Conservation (phyloP, 2,797 vertebrate species). For the Sphaeramia orbicularis region DNA sequence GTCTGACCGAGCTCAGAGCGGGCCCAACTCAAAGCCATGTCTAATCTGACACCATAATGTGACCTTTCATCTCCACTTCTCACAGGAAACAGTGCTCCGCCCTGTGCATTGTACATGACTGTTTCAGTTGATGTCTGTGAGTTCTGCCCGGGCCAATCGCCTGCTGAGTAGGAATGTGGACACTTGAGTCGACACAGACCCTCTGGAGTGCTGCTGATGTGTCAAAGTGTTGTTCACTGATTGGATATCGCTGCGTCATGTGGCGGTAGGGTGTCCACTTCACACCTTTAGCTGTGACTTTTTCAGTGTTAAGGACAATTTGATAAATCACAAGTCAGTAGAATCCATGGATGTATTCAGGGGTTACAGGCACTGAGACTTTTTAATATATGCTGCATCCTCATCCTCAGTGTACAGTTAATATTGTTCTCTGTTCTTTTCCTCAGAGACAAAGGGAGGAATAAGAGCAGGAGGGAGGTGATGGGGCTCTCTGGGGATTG, state of each 20-base stretch:
- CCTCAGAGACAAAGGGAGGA: constrained; percentile 51
- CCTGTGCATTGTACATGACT: constrained; percentile 41
- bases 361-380: constrained; percentile 48
- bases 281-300: constrained; percentile 73
- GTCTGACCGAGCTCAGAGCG: constrained; percentile 60
- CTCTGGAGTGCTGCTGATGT: constrained; percentile 76
- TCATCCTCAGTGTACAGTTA: constrained; percentile 49
- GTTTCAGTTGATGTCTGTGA: constrained; percentile 28
- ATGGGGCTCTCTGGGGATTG: constrained; percentile 69
- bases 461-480: constrained; percentile 40
- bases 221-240: constrained; percentile 71
- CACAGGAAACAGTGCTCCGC: constrained; percentile 66
- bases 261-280: constrained; percentile 71
- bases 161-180: constrained; percentile 67
- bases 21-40: constrained; percentile 64
- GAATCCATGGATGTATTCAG: constrained; percentile 44
- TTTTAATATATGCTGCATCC: constrained; percentile 56
- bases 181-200: constrained; percentile 67
- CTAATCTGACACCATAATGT: constrained; percentile 73
- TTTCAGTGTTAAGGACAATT: constrained; percentile 56
- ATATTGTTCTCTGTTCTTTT: constrained; percentile 57
- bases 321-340: constrained; percentile 60
- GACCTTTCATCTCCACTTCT: constrained; percentile 76
- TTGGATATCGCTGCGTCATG: constrained; percentile 75
- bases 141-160: constrained; percentile 22